These are phyloP conservation scores for Drosophila rhopaloa DNA, from an alignment of 1,140 invertebrate species.

Conservation along the genomic window DNA sequence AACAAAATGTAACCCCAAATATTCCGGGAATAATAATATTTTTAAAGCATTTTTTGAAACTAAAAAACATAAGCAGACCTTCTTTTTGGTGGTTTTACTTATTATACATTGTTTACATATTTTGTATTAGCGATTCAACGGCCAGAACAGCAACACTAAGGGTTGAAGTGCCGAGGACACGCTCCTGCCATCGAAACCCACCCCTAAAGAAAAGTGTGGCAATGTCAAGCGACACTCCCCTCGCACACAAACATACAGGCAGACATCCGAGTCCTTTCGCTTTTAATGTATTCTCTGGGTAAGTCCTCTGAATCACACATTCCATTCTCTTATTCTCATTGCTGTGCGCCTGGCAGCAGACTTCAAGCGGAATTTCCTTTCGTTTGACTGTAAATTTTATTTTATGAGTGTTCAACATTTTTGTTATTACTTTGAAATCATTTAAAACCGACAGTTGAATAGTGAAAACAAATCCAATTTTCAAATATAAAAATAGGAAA, in stretches of 20 bases:
- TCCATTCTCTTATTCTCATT: slow-evolving; percentile 43
- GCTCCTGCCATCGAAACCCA: slow-evolving; percentile 53
- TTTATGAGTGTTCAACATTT: not conserved
- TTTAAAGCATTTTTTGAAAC: too few relatives aligned
- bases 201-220: slow-evolving; percentile 47
- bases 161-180: slow-evolving; percentile 20
- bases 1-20: not conserved
- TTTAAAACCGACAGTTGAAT: too few relatives aligned
- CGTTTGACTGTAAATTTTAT: slow-evolving; percentile 60
- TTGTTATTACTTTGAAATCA: too few relatives aligned
- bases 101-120: not conserved
- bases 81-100: not conserved
- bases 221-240: slow-evolving; percentile 68
- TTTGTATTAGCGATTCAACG: not conserved
- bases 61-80: too few relatives aligned
- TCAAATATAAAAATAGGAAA: too few relatives aligned
- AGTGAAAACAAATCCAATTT: too few relatives aligned
- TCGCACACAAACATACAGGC: slow-evolving; percentile 22
- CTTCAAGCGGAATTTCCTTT: slow-evolving; percentile 80
- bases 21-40: too few relatives aligned
- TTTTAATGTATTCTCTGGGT: slow-evolving; percentile 31
- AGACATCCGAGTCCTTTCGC: slow-evolving; percentile 51
- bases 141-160: not conserved
- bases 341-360: slow-evolving; percentile 69
- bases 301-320: slow-evolving; percentile 26